Conservation (phyloP, 1,140 invertebrate genomes). For the Drosophila murphyi region DNA sequence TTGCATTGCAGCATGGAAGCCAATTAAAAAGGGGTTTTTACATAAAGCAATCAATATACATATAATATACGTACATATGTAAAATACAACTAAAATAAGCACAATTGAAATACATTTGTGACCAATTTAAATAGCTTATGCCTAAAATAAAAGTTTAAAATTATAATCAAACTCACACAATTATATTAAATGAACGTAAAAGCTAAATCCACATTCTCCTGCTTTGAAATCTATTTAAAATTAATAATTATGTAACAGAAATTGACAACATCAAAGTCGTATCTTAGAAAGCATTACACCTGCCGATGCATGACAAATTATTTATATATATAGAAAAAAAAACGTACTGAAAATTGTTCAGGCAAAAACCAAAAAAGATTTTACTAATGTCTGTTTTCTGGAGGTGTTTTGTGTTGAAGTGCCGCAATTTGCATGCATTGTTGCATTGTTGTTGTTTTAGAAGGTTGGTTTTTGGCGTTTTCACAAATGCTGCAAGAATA, state of each 20-base stretch:
- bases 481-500: constrained; percentile 77
- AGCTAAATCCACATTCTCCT: constrained; percentile 27
- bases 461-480: constrained; percentile 57
- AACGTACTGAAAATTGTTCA: constrained; percentile 4
- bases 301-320: constrained; percentile 17
- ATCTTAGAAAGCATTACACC: constrained; percentile 19
- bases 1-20: constrained; percentile 73
- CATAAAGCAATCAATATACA: constrained; percentile 69
- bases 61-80: constrained; percentile 43
- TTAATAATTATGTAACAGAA: constrained; percentile 20
- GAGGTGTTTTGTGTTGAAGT: constrained; percentile 43
- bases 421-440: constrained; percentile 70
- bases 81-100: constrained; percentile 54
- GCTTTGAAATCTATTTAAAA: constrained; percentile 14
- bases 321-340: constrained; percentile 12
- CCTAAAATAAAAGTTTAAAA: constrained; percentile 51
- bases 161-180: constrained; percentile 66
- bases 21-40: constrained; percentile 60
- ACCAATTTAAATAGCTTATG: constrained; percentile 32
- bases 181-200: constrained; percentile 60
- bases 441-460: constrained; percentile 50
- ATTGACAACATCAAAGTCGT: constrained; percentile 13
- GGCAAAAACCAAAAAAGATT: not conserved
- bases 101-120: constrained; percentile 24
- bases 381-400: not conserved